These are phyloP conservation scores for Mimachlamys varia DNA, from an alignment of 2,888 invertebrate species.

Conservation along the genomic window DNA sequence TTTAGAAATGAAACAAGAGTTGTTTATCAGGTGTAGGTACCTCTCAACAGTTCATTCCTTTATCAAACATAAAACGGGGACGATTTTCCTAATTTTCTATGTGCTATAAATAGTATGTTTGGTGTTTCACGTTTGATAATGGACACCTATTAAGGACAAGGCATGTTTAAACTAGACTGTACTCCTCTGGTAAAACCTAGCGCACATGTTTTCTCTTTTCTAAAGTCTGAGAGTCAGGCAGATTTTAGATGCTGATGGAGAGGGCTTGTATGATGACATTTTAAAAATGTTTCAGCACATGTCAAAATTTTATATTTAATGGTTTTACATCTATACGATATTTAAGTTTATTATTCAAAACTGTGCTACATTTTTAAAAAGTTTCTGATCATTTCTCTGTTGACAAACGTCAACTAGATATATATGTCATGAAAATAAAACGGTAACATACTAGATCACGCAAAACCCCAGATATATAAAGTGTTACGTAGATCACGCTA, in stretches of 20 bases:
- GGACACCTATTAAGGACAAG: background rate
- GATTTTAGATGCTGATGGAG: background rate
- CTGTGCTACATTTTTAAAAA: background rate
- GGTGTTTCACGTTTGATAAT: conserved; percentile 29
- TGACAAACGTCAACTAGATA: background rate
- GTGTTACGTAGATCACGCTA: no score
- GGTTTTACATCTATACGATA: background rate
- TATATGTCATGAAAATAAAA: background rate
- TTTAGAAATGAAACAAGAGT: conserved; percentile 36
- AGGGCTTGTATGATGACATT: background rate
- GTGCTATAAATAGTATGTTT: conserved; percentile 12
- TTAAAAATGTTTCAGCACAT: background rate
- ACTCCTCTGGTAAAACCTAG: background rate
- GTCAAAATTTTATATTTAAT: background rate
- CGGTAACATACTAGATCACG: no score
- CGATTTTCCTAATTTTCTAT: background rate
- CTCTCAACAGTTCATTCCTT: background rate
- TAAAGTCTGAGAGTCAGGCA: background rate
- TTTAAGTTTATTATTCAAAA: background rate
- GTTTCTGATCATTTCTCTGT: background rate
- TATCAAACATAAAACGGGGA: background rate
- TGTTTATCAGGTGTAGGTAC: background rate
- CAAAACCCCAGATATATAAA: no score
- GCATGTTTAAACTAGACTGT: background rate
- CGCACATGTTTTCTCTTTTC: conserved; percentile 9